Base-by-base conservation (phyloP, 2,113 vertebrate genomes). In the Muntiacus muntjak region DNA sequence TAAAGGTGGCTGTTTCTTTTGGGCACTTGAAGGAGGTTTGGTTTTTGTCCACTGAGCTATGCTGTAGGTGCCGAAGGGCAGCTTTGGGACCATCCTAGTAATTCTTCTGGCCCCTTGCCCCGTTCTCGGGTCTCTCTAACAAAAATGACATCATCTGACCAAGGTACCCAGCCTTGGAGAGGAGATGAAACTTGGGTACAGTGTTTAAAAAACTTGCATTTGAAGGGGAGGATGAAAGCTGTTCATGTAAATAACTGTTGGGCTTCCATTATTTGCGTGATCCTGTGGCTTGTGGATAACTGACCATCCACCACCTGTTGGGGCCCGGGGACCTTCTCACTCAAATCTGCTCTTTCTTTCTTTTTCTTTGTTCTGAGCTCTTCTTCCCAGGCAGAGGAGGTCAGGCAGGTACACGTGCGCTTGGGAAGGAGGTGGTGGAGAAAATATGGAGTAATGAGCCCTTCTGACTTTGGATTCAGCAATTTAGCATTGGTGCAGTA, bases 381-480 rank as follows among this genome's bases (percentile, higher is more conserved):
- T 76, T 64, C 19, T 54, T 54, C 79, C 21, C 47, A 71, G 91
- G 71, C 71, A 58, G 54, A 84, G 55, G 92, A 97, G 93, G 97
- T 87, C 16, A 91, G 79, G 87, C 57, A 97, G 95, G 93, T 96
- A 86, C 95, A 84, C 13, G 30, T 87, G 64, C 54, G 36, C 90
- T 95, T 15, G 85, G 92, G 96, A 95, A 91, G 94, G 98, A 98
- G 96, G 89, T 91, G 67, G 87, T 90, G 92, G 97, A 62, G 84
- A 92, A 93, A 96, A 60, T 94, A 33, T 3, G 83, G 71, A 91
- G 91, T 97, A 97, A 98, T 94, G 94, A 98, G 89, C 82, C 74
- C 55, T 88, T 97, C 96, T 82, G 97, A 93, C 96, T 98, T 98
- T 93, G 89, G 98, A 93, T 98, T 98, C 96, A 96, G 97, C 98